A percentile compares a stretch with the other conserved stretches of the same genome.
phyloP scores from a whole-genome alignment of 2,888 invertebrate species.

The Chrysotoxum bicinctum region DNA sequence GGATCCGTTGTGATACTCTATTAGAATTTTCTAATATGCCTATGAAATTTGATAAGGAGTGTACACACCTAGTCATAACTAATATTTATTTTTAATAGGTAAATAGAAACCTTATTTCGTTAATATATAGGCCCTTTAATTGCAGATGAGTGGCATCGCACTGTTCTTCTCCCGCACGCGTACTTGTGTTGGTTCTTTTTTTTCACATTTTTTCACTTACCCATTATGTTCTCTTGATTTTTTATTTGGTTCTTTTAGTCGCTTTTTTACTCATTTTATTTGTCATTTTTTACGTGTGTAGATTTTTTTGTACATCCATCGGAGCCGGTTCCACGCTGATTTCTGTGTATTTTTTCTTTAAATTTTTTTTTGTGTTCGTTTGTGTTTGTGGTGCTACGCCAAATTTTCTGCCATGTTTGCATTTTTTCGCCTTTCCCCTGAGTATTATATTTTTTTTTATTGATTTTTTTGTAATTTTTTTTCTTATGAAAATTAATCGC shows the following conservation, averaged over 20 bases:
- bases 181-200: slow-evolving; percentile 73
- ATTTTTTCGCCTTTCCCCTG: slow-evolving; percentile 73
- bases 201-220: slow-evolving; percentile 71
- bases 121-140: background rate
- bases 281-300: slow-evolving; percentile 74
- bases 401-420: slow-evolving; percentile 74
- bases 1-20: no score
- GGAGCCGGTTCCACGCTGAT: slow-evolving; percentile 66
- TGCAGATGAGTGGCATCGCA: background rate
- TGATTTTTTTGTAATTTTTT: slow-evolving; percentile 68
- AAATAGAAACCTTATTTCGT: no score
- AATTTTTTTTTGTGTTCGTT: slow-evolving; percentile 57
- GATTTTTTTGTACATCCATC: slow-evolving; percentile 72
- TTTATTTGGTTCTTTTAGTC: slow-evolving; percentile 55
- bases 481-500: slow-evolving; percentile 63
- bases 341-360: slow-evolving; percentile 49
- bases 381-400: slow-evolving; percentile 67
- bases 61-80: no score
- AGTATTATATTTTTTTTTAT: slow-evolving; percentile 73
- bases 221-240: slow-evolving; percentile 74
- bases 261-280: slow-evolving; percentile 59
- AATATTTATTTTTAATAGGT: no score
- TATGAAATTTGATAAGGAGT: no score
- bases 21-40: no score
- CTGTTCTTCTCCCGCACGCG: slow-evolving; percentile 57